phyloP scores from a whole-genome alignment of 2,888 invertebrate genomes.

The Criorhina ranunculi region DNA sequence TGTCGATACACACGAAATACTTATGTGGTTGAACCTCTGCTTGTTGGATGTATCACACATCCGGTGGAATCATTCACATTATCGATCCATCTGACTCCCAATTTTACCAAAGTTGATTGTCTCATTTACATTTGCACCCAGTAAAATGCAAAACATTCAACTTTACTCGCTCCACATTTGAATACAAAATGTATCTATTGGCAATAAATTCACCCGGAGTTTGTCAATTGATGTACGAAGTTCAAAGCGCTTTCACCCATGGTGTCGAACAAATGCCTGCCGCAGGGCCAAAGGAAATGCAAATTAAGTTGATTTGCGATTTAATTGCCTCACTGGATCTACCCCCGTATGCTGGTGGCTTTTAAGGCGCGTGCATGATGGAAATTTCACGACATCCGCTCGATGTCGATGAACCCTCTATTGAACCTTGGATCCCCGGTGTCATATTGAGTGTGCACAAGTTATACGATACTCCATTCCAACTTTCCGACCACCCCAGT shows the following conservation, averaged over 20 bases:
- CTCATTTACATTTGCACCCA: slow-evolving; percentile 30
- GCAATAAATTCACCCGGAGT: slow-evolving; percentile 9
- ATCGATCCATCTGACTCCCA: neutral
- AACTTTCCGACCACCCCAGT: neutral
- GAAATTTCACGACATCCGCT: slow-evolving; percentile 1
- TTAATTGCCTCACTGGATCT: slow-evolving; percentile 22
- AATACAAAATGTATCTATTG: neutral
- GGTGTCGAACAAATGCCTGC: neutral
- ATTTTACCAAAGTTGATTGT: slow-evolving; percentile 23
- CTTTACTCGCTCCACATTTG: neutral
- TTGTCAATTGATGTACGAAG: slow-evolving; percentile 32
- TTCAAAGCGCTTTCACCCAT: slow-evolving; percentile 31
- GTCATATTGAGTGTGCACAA: neutral
- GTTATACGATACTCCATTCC: slow-evolving; percentile 3
- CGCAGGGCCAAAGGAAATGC: slow-evolving; percentile 26
- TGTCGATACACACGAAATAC: too few species aligned
- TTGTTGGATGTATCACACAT: neutral
- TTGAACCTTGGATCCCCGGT: neutral
- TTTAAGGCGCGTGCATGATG: slow-evolving; percentile 6
- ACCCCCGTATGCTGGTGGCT: neutral
- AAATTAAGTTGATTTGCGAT: slow-evolving; percentile 50
- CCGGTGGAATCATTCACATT: neutral
- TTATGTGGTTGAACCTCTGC: too few species aligned
- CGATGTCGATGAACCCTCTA: neutral
- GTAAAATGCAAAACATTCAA: neutral